phyloP scores from a whole-genome alignment of 2,797 vertebrate genomes.

The Squalus acanthias region DNA sequence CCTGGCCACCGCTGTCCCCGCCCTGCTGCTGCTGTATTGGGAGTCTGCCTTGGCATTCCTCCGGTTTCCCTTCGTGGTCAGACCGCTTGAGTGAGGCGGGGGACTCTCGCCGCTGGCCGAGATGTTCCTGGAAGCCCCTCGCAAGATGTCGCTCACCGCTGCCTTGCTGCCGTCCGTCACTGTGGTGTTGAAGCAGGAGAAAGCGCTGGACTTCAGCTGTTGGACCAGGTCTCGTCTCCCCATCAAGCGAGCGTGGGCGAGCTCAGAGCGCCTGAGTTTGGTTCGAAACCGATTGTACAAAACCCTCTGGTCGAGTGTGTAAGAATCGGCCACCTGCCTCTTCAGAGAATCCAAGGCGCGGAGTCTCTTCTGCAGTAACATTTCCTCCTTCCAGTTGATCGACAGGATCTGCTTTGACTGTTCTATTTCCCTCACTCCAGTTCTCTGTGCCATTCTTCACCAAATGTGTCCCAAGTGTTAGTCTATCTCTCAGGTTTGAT shows the following conservation, averaged over 20 bases:
- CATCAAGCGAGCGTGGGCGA: slow-evolving; percentile 14
- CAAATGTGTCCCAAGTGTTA: too few relatives aligned
- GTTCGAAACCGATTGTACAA: slow-evolving; percentile 44
- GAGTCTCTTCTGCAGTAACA: slow-evolving; percentile 43
- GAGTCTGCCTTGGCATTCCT: neutral
- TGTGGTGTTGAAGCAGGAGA: slow-evolving; percentile 27
- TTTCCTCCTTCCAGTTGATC: slow-evolving; percentile 45
- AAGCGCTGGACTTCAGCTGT: slow-evolving; percentile 25
- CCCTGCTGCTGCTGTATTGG: neutral
- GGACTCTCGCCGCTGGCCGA: neutral
- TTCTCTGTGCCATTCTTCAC: neutral
- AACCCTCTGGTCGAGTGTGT: slow-evolving; percentile 46
- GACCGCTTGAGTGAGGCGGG: neutral
- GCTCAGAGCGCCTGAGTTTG: slow-evolving; percentile 46
- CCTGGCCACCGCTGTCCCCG: neutral
- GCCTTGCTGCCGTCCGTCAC: neutral
- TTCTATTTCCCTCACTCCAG: slow-evolving; percentile 14
- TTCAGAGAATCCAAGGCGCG: slow-evolving; percentile 46
- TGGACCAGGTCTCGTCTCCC: slow-evolving; percentile 41
- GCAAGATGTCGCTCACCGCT: slow-evolving; percentile 34
- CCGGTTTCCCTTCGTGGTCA: too few relatives aligned
- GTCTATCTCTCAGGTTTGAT: neutral
- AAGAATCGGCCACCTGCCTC: slow-evolving; percentile 43
- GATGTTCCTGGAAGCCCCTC: neutral
- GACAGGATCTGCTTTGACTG: slow-evolving; percentile 42